Conservation (phyloP, 2,888 invertebrate genomes). For the Linnaemya vulpina region DNA sequence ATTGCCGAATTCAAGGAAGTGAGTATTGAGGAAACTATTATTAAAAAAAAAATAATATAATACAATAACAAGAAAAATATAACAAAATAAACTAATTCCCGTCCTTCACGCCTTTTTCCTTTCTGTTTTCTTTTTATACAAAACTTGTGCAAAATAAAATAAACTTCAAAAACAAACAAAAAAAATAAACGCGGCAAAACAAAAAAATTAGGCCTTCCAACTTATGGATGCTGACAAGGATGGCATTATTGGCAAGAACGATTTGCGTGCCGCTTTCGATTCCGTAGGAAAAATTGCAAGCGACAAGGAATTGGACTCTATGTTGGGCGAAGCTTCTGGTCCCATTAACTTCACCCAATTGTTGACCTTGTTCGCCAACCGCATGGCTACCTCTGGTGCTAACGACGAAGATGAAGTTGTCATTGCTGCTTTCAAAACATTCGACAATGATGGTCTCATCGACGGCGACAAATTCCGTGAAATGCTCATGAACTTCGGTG, state of each 20-base stretch:
- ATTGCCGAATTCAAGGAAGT: constrained; percentile 98
- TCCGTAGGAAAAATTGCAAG: constrained; percentile 94
- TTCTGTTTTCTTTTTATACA: neutral
- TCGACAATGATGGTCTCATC: constrained; percentile 94
- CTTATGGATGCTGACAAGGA: constrained; percentile 98
- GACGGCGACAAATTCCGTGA: constrained; percentile 95
- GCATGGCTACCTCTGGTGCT: constrained; percentile 94
- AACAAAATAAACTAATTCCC: constrained; percentile 32
- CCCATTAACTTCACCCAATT: constrained; percentile 98
- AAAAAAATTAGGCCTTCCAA: constrained; percentile 90
- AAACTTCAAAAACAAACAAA: neutral
- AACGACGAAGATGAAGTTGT: constrained; percentile 96
- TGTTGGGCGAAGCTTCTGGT: constrained; percentile 93
- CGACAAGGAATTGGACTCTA: constrained; percentile 95
- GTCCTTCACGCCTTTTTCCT: neutral
- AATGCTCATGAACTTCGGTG: constrained; percentile 96
- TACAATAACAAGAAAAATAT: neutral
- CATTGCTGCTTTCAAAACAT: constrained; percentile 95
- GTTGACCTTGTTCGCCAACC: constrained; percentile 94
- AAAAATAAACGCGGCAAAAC: neutral
- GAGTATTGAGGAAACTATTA: constrained; percentile 75
- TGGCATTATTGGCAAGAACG: constrained; percentile 94
- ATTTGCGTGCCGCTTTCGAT: constrained; percentile 95
- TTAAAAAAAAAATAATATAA: neutral
- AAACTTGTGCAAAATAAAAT: neutral